Percentiles rank a stretch among this genome's conserved stretches.
Evolutionary conservation across 2,888 invertebrate genomes (phyloP).

Genomic region (Melanotus villosus): DNA sequence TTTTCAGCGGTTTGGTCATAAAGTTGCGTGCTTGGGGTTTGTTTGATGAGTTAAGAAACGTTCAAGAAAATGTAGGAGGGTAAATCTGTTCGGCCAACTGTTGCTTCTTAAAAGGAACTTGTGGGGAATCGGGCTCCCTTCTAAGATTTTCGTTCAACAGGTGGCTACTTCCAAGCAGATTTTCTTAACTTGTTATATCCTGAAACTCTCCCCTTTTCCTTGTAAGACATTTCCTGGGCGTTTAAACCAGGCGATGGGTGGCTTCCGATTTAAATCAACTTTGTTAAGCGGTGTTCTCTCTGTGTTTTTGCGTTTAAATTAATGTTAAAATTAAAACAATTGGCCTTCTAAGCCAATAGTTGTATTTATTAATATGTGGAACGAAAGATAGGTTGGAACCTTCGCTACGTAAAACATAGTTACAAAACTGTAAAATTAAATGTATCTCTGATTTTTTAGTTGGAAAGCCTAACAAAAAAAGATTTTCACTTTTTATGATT

Average conservation of each 20-base stretch:
- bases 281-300: background rate
- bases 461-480: too few relatives aligned
- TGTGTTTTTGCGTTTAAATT: too few relatives aligned
- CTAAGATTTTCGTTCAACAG: constrained; percentile 55
- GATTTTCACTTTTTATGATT: too few relatives aligned
- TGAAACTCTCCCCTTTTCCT: constrained; percentile 38
- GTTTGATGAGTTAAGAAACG: background rate
- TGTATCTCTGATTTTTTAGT: too few relatives aligned
- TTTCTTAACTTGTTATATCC: constrained; percentile 49
- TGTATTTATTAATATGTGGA: too few relatives aligned
- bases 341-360: too few relatives aligned
- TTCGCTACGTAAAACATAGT: too few relatives aligned
- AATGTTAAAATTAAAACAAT: too few relatives aligned
- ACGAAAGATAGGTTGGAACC: too few relatives aligned
- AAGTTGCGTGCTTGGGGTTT: background rate
- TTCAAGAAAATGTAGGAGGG: constrained; percentile 30
- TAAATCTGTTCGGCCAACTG: constrained; percentile 55
- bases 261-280: background rate
- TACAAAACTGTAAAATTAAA: too few relatives aligned
- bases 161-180: constrained; percentile 53
- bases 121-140: constrained; percentile 39
- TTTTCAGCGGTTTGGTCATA: background rate
- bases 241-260: constrained; percentile 34
- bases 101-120: constrained; percentile 55
- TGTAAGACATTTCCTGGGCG: constrained; percentile 39